Percentiles rank a stretch among this genome's conserved stretches.
Conservation (phyloP, 2,113 vertebrate species). For the Gopherus flavomarginatus region DNA sequence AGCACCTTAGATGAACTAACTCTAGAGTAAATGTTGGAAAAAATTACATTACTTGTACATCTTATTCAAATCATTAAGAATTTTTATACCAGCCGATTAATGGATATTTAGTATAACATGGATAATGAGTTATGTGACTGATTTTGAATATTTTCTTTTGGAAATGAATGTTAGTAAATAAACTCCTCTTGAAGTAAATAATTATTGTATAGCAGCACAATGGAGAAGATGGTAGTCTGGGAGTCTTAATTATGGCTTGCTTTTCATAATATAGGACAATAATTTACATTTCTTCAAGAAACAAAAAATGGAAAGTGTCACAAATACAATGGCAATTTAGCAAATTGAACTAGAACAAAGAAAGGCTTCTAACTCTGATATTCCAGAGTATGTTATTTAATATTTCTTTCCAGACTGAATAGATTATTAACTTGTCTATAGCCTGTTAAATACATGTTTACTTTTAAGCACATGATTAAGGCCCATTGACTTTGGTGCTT, state of each 20-base stretch:
- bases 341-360: conserved; percentile 29
- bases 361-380: background rate
- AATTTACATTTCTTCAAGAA: conserved; percentile 66
- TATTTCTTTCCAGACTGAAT: conserved; percentile 63
- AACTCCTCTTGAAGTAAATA: conserved; percentile 36
- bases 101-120: background rate
- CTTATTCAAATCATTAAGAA: conserved; percentile 2
- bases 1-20: conserved; percentile 31
- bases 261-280: conserved; percentile 47
- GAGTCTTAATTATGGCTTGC: conserved; percentile 23
- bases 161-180: conserved; percentile 57
- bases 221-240: conserved; percentile 23
- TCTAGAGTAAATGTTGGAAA: conserved; percentile 64
- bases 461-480: conserved; percentile 71
- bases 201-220: conserved; percentile 4
- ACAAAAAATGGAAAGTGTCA: conserved; percentile 28
- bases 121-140: conserved; percentile 10
- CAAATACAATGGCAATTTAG: conserved; percentile 54
- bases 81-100: conserved; percentile 41
- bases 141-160: conserved; percentile 50
- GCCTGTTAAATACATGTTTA: conserved; percentile 73
- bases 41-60: conserved; percentile 26
- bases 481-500: conserved; percentile 72
- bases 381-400: conserved; percentile 46
- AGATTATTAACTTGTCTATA: conserved; percentile 69